Conservation (phyloP, 1,140 invertebrate species). For the Hycleus phaleratus region DNA sequence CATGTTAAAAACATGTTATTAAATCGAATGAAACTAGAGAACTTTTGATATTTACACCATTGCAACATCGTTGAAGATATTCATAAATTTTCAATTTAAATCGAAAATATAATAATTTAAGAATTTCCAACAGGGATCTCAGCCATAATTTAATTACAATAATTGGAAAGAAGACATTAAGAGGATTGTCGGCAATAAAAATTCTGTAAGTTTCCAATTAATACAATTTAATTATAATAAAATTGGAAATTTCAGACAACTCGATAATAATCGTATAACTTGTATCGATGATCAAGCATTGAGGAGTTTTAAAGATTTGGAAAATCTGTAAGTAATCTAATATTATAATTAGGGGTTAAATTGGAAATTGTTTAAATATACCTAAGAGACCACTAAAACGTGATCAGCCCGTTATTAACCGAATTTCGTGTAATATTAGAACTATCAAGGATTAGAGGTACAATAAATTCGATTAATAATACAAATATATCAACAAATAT, state of each 20-base stretch:
- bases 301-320: slow-evolving; percentile 71
- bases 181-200: slow-evolving; percentile 59
- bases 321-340: slow-evolving; percentile 71
- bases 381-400: slow-evolving; percentile 15
- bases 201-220: slow-evolving; percentile 32
- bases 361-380: slow-evolving; percentile 7
- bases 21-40: no score
- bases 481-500: no score
- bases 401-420: slow-evolving; percentile 1
- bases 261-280: slow-evolving; percentile 90
- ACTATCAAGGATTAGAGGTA: no score
- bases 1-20: no score
- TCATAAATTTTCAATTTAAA: not conserved
- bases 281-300: slow-evolving; percentile 87
- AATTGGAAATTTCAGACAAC: slow-evolving; percentile 54
- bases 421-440: no score
- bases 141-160: slow-evolving; percentile 87
- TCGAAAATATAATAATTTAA: not conserved
- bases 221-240: not conserved
- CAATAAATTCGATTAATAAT: no score
- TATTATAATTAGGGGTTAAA: not conserved
- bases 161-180: slow-evolving; percentile 78
- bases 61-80: no score
- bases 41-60: no score
- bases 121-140: slow-evolving; percentile 71